phyloP scores from a whole-genome alignment of 2,113 vertebrate genomes.

The Scartelaos histophorus region DNA sequence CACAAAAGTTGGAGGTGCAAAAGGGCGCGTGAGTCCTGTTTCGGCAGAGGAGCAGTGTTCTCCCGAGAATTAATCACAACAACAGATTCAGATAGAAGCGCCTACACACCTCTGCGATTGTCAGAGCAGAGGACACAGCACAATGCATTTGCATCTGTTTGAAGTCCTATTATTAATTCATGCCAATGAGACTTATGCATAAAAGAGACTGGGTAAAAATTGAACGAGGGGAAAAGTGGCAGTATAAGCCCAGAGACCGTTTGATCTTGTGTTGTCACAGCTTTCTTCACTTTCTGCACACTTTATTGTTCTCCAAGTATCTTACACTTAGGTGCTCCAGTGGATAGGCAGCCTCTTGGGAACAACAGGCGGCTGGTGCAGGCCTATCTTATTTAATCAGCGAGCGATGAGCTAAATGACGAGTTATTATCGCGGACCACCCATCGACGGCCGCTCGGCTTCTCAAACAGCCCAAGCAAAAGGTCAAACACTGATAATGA shows the following conservation, averaged over 20 bases:
- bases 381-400: conserved; percentile 80
- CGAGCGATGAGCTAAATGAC: conserved; percentile 65
- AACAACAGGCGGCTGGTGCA: conserved; percentile 38
- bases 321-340: conserved; percentile 25
- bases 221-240: conserved; percentile 31
- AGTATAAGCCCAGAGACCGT: conserved; percentile 38
- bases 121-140: conserved; percentile 66
- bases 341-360: conserved; percentile 28
- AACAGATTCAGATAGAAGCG: conserved; percentile 51
- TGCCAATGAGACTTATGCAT: conserved; percentile 63
- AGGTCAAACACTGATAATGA: conserved; percentile 77
- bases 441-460: conserved; percentile 62
- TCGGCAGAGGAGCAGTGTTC: conserved; percentile 35
- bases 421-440: conserved; percentile 64
- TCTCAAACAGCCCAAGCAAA: conserved; percentile 68
- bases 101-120: conserved; percentile 68
- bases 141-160: conserved; percentile 74
- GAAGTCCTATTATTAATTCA: conserved; percentile 76
- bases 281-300: conserved; percentile 30
- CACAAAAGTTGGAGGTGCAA: conserved; percentile 43
- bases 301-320: conserved; percentile 39
- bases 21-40: conserved; percentile 48
- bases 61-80: conserved; percentile 50
- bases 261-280: conserved; percentile 49
- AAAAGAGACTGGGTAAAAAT: conserved; percentile 42